Evolutionary conservation across 2,888 invertebrate species (phyloP), one percentile per base, ranked within the genome.

Genomic region (Suillia variegata): DNA sequence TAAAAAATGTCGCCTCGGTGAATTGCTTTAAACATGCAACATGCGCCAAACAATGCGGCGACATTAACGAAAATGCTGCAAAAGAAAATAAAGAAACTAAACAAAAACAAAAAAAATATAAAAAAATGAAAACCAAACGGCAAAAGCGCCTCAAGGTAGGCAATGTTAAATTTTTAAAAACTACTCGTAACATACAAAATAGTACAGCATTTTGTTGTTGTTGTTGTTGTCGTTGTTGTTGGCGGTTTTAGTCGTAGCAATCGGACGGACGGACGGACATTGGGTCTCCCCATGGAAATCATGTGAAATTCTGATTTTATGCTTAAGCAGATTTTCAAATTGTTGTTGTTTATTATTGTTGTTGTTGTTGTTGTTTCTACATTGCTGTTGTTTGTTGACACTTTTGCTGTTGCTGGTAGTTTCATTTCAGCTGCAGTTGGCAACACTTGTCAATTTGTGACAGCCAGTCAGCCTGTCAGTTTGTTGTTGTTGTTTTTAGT

Each of bases 381-480:
- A 31, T 8, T 31, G 31, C n/a, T 8, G 38, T 38, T 45, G 45
- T 20, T 17, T 20, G 17, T 45, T 45, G 45, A 20, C 20, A n/a
- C 45, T 45, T 17, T 45, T 20, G 45, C 18, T 45, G 45, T 20
- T 18, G 45, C 20, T 13, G 20, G 18, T 45, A 6, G 38, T n/a
- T 5, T n/a, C n/a, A n/a, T 13, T 13, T 8, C n/a, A 10, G 38
- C 10, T 38, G 38, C 45, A 45, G 18, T 45, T 45, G 45, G 45
- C 45, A 45, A 45, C 45, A 45, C 45, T 45, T 45, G 45, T 45
- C 45, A 45, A 45, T 45, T 38, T 17, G 45, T 45, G 17, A 13
- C 38, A n/a, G 6, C n/a, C n/a, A 13, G 6, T 38, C 38, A 8
- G 38, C 38, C 38, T 6, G n/a, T 6, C 13, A 13, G 38, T 8